A percentile compares a stretch with the other conserved stretches of the same genome.
Conservation (phyloP, 2,797 vertebrate genomes). For the Lagocephalus sceleratus region DNA sequence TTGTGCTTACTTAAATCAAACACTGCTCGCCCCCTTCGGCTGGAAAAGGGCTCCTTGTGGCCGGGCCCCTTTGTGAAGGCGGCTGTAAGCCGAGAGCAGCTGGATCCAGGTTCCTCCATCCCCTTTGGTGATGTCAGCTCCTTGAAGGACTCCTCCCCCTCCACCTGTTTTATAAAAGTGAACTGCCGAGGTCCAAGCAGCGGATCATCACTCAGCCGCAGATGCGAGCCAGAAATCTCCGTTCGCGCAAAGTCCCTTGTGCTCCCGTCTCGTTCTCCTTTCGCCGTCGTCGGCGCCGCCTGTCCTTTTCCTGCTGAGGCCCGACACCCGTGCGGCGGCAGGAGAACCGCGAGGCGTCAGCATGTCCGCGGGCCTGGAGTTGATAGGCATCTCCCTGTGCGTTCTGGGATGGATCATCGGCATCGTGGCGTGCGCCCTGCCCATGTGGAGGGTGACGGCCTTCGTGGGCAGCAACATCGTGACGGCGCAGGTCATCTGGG, state of each 20-base stretch:
- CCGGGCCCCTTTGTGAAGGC: constrained; percentile 47
- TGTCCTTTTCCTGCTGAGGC: constrained; percentile 25
- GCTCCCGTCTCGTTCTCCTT: neutral
- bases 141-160: constrained; percentile 71
- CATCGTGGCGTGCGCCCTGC: constrained; percentile 85
- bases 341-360: constrained; percentile 31
- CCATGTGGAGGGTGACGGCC: constrained; percentile 91
- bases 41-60: constrained; percentile 59
- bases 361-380: constrained; percentile 92
- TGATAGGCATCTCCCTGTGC: constrained; percentile 82
- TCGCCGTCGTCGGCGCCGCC: too few species aligned
- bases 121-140: constrained; percentile 62
- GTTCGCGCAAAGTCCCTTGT: constrained; percentile 12
- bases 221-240: constrained; percentile 31
- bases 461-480: constrained; percentile 94
- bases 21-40: constrained; percentile 20
- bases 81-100: constrained; percentile 59
- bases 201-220: constrained; percentile 49
- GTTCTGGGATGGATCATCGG: constrained; percentile 88
- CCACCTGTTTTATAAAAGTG: constrained; percentile 75
- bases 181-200: constrained; percentile 49
- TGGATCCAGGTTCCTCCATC: constrained; percentile 53
- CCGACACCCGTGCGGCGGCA: constrained; percentile 24
- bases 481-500: constrained; percentile 87
- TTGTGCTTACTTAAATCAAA: neutral